Percentiles rank a stretch among this genome's conserved stretches.
These are phyloP conservation scores for Muricea muricata DNA, from an alignment of 92 coral and sea anemone genomes.

Conservation along the genomic window DNA sequence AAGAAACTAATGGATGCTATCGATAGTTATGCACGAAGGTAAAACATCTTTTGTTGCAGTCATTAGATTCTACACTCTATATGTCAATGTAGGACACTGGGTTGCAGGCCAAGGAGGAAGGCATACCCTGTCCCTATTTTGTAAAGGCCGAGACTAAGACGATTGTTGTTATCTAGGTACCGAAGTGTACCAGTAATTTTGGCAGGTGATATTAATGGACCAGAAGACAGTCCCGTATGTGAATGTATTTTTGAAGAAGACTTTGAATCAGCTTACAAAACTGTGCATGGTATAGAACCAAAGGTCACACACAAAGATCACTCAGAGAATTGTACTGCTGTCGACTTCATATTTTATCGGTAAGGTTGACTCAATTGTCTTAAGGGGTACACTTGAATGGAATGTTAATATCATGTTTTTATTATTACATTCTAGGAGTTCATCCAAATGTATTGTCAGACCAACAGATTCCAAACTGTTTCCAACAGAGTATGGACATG, in stretches of 20 bases:
- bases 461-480: constrained; percentile 74
- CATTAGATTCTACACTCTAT: not conserved
- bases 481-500: constrained; percentile 82
- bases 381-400: too few relatives aligned
- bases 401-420: too few relatives aligned
- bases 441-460: constrained; percentile 57
- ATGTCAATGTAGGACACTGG: not conserved
- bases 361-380: not conserved
- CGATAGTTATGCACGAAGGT: constrained; percentile 77
- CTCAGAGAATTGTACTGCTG: constrained; percentile 77
- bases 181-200: constrained; percentile 76
- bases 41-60: constrained; percentile 47
- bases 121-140: too few relatives aligned
- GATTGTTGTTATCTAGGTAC: too few relatives aligned
- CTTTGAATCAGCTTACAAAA: constrained; percentile 79
- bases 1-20: constrained; percentile 82
- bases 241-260: constrained; percentile 74
- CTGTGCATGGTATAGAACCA: constrained; percentile 85
- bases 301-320: constrained; percentile 89
- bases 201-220: constrained; percentile 92
- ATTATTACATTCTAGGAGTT: constrained; percentile 64
- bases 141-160: too few relatives aligned
- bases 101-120: too few relatives aligned
- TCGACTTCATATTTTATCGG: constrained; percentile 95
- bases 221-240: constrained; percentile 84